Base-by-base conservation (phyloP, 2,888 invertebrate species). In the Tineola bisselliella region DNA sequence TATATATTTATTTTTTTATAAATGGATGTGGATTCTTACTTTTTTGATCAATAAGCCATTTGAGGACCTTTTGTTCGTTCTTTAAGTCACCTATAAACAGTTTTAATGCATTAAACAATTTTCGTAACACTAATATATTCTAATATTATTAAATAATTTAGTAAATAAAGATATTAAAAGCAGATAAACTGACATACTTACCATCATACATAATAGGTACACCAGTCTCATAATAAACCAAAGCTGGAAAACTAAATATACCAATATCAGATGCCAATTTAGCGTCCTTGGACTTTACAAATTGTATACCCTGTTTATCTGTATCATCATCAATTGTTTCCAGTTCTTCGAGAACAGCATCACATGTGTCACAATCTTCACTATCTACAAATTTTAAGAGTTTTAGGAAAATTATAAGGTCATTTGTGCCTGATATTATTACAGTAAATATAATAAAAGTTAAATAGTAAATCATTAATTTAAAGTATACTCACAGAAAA, bases 31-130 rank as follows among this genome's bases (percentile, higher is more conserved):
- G 89, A 88, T 90, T 91, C 95, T 95, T 95, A 95, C 95, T 95
- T 94, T 95, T 95, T 90, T 96, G 95, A 90, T 94, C 93, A 89
- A 95, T 90, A 89, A 96, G 93, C 96, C 96, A 96, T 90, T 94
- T 93, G 90, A 96, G 92, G 89, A 96, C 95, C 91, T 94, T 94
- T 88, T 94, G 94, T 91, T 96, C 95, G 84, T 94, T 93, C 91
- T 91, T 94, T 90, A 96, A 94, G 91, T 95, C 93, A 91, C 95
- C 95, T 95, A 92, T 89, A 92, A 87, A 86, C 76, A 82, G 78
- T 75, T 81, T 69, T 79, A 70, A 70, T 33, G 3, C 15, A 48
- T 48, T 48, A 18, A 58, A 15, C 19, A 57, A 58, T 58, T 19
- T 6, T 25, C 25, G 25, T 25, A 6, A 6, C 6, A 25, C 25